phyloP scores from a whole-genome alignment of 2,888 invertebrate genomes.

The Teinopalpus imperialis region DNA sequence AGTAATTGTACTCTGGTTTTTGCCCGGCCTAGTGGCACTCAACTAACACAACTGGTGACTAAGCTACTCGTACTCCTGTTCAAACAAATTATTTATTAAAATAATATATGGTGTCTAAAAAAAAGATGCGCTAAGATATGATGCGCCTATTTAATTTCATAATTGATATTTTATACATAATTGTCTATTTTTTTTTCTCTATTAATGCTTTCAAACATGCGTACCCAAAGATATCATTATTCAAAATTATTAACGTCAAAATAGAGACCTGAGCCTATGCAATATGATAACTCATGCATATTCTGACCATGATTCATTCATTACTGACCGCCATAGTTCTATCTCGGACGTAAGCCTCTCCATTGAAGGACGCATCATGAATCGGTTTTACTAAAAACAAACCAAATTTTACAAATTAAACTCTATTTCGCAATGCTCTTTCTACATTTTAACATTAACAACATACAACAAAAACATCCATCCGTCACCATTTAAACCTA shows the following conservation, averaged over 20 bases:
- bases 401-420: no score
- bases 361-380: no score
- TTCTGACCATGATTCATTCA: conserved; percentile 16
- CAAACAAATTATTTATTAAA: no score
- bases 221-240: conserved; percentile 13
- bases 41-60: no score
- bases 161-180: conserved; percentile 10
- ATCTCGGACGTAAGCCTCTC: not conserved
- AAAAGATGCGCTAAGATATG: no score
- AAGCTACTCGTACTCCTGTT: no score
- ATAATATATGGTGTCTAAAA: no score
- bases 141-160: conserved; percentile 15
- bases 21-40: no score
- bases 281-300: conserved; percentile 22
- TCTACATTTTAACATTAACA: conserved; percentile 43
- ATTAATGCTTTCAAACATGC: conserved; percentile 12
- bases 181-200: conserved; percentile 11
- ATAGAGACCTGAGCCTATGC: no score
- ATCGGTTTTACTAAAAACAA: no score
- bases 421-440: no score
- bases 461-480: conserved; percentile 38
- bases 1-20: no score
- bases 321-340: conserved; percentile 16
- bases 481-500: conserved; percentile 46
- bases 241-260: not conserved